Evolutionary conservation across 1,140 invertebrate species (phyloP).

Genomic region (Sogatella furcifera): DNA sequence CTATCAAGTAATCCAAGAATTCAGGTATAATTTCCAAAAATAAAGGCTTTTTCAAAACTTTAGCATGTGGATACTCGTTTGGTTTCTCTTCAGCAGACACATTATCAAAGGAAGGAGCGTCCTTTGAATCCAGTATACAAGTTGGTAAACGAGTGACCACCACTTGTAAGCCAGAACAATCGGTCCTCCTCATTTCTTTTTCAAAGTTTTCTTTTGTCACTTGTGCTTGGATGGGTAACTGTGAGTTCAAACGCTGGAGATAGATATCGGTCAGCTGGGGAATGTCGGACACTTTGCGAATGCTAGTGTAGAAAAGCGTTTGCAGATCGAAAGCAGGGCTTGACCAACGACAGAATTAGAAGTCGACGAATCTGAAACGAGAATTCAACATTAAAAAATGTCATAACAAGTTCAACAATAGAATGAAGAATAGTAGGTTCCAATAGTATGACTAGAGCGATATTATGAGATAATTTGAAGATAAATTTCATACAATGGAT

Average conservation of each 20-base stretch:
- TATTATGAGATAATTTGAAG: too few species aligned
- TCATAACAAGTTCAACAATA: too few species aligned
- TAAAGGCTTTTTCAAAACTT: background rate
- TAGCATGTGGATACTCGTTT: background rate
- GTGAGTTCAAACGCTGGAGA: constrained; percentile 1
- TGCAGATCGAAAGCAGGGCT: constrained; percentile 17
- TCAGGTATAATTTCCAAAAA: background rate
- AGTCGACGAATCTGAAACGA: constrained; percentile 11
- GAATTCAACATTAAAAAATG: too few species aligned
- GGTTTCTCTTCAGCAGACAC: background rate
- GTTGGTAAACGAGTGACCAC: background rate
- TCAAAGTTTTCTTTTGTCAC: background rate
- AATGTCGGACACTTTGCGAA: background rate
- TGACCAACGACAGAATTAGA: constrained; percentile 7
- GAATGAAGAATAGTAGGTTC: too few species aligned
- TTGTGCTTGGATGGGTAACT: background rate
- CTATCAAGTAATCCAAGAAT: background rate
- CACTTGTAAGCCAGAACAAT: background rate
- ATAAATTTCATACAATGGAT: too few species aligned
- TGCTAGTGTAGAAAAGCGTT: constrained; percentile 16
- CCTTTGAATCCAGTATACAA: background rate
- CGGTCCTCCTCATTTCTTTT: background rate
- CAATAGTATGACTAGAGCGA: too few species aligned
- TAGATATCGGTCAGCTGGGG: background rate
- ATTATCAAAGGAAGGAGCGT: background rate